Evolutionary conservation across 2,797 vertebrate genomes (phyloP), one percentile per base, ranked within the genome.

Genomic region (Coranthus polyacanthus): DNA sequence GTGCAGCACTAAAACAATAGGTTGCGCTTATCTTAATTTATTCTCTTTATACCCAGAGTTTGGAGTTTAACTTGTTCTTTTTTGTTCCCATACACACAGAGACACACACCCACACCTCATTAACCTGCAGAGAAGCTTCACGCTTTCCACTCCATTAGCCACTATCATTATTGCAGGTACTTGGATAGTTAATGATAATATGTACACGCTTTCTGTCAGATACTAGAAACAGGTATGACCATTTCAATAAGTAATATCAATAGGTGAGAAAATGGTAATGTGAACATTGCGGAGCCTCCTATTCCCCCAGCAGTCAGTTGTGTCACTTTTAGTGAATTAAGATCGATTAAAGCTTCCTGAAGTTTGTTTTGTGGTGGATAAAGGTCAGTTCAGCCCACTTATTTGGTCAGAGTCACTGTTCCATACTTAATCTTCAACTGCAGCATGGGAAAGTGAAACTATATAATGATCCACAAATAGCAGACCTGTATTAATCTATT

Each of bases 61-160:
- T 44, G 58, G 22, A 64, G 49, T 72, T 76, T 37, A 53, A 67
- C 56, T 46, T 51, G 17, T 57, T 29, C 18, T 42, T 29, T 17
- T 12, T 43, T 44, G 11, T 12, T 10, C 53, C 34, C 38, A 45
- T 50, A 62, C 20, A 53, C 49, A 66, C 34, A 49, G 49, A 39
- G 32, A 70, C 29, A 58, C 47, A 75, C 45, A 39, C 53, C 51
- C 70, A 72, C 67, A 69, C 16, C 44, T 83, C 78, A 83, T 86
- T 86, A 89, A 83, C 72, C 78, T 52, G 56, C 1, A 68, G 78
- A 79, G 66, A 71, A 44, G 67, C 68, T 79, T 54, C 77, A 68
- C 79, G 70, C 59, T 46, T 81, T 86, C 56, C 66, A 45, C 76
- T 81, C 78, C 88, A 86, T 88, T 86, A 85, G 56, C 47, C 57